Conservation (phyloP, 2,797 vertebrate genomes). For the Chaunax sp. region DNA sequence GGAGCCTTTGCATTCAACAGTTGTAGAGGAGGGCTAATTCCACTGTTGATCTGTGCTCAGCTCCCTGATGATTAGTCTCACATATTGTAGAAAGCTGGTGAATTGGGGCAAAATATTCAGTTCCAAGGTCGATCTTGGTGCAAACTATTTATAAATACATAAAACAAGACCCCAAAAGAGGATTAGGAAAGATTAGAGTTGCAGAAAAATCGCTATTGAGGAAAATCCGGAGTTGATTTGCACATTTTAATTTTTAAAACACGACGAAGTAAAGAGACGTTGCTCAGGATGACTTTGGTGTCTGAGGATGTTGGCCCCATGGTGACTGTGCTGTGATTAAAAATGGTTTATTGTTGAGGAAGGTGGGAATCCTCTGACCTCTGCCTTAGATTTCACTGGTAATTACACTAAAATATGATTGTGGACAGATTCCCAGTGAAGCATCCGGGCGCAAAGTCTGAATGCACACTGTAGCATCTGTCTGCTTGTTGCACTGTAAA, state of each 20-base stretch:
- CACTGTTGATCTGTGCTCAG: conserved; percentile 34
- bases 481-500: too few species aligned
- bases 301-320: conserved; percentile 13
- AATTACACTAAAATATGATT: conserved; percentile 54
- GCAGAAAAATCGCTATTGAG: conserved; percentile 9
- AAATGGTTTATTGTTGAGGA: conserved; percentile 37
- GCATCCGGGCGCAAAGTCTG: conserved; percentile 17
- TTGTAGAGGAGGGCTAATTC: conserved; percentile 56
- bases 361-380: conserved; percentile 45
- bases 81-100: not conserved
- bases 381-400: conserved; percentile 38
- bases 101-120: conserved; percentile 8
- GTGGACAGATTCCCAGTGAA: conserved; percentile 15
- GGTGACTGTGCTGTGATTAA: conserved; percentile 42
- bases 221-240: conserved; percentile 24
- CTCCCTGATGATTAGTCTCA: conserved; percentile 30
- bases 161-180: conserved; percentile 38
- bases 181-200: conserved; percentile 48
- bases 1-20: conserved; percentile 50
- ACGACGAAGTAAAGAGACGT: conserved; percentile 6
- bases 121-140: conserved; percentile 19
- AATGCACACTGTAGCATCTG: not conserved
- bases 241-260: not conserved
- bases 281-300: not conserved
- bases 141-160: conserved; percentile 38